These are phyloP conservation scores for Drosophila gunungcola DNA, from an alignment of 1,140 invertebrate genomes.

Conservation along the genomic window DNA sequence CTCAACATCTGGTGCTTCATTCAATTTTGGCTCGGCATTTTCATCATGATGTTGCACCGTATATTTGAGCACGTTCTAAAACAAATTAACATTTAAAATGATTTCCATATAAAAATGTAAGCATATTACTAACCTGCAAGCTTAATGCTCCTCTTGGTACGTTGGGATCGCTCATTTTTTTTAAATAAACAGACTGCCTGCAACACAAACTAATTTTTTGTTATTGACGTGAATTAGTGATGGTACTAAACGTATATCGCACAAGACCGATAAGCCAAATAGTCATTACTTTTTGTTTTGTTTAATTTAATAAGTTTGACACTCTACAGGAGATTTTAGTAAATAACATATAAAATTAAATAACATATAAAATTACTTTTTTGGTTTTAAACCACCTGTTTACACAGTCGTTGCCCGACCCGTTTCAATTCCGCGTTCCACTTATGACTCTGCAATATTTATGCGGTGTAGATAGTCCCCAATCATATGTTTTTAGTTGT, in stretches of 20 bases:
- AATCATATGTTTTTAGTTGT: conserved; percentile 45
- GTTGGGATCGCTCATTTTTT: conserved; percentile 35
- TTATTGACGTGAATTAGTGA: conserved; percentile 5
- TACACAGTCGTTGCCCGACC: neutral
- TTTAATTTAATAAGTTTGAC: neutral
- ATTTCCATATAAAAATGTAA: neutral
- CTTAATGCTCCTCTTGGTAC: conserved; percentile 42
- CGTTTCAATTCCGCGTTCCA: conserved; percentile 21
- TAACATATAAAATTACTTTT: neutral
- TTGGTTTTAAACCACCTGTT: conserved; percentile 14
- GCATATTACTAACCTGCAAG: conserved; percentile 37
- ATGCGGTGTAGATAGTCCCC: conserved; percentile 7
- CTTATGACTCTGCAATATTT: neutral
- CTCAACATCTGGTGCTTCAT: conserved; percentile 24
- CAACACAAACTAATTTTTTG: conserved; percentile 2
- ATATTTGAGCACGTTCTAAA: conserved; percentile 54
- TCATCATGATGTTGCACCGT: conserved; percentile 30
- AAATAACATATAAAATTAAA: neutral
- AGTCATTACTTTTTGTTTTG: too few species aligned
- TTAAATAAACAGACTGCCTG: neutral
- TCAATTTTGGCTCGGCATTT: neutral
- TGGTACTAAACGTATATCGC: conserved; percentile 1
- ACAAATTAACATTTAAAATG: neutral
- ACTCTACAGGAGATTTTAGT: too few species aligned
- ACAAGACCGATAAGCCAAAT: neutral